phyloP scores from a whole-genome alignment of 2,888 invertebrate genomes.

The Drosophila suboccidentalis region DNA sequence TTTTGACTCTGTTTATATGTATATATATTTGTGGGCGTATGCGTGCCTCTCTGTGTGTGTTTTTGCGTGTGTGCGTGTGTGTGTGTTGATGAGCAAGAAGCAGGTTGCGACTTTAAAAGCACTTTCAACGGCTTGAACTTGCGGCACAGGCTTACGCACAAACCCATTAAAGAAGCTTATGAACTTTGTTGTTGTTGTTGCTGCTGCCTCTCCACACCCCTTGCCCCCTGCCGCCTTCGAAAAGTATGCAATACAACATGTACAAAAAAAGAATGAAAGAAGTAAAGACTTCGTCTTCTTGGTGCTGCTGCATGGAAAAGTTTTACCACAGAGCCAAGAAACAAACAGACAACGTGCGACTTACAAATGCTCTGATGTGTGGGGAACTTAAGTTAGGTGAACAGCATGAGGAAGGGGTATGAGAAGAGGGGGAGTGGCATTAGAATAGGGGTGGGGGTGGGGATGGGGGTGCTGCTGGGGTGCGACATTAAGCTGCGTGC shows the following conservation, averaged over 20 bases:
- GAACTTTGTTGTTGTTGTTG: constrained; percentile 55
- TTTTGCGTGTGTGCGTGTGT: not conserved
- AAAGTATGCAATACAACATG: constrained; percentile 77
- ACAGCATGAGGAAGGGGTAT: constrained; percentile 3
- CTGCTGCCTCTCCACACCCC: no score
- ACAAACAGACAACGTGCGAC: constrained; percentile 78
- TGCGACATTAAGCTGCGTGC: constrained; percentile 82
- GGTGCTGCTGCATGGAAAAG: constrained; percentile 68
- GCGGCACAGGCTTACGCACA: constrained; percentile 73
- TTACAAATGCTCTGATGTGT: constrained; percentile 63
- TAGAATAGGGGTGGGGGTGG: not conserved
- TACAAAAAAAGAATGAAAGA: constrained; percentile 28
- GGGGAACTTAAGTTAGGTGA: constrained; percentile 24
- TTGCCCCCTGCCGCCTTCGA: constrained; percentile 49
- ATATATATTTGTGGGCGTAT: constrained; percentile 15
- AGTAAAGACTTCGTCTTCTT: constrained; percentile 23
- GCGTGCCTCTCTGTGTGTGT: constrained; percentile 6
- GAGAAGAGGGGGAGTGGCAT: not conserved
- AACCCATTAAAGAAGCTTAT: constrained; percentile 81
- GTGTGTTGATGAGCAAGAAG: constrained; percentile 34
- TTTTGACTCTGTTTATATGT: constrained; percentile 39
- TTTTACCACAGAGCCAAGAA: constrained; percentile 69
- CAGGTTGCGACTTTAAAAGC: constrained; percentile 76
- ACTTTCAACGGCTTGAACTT: constrained; percentile 81
- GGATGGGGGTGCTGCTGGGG: constrained; percentile 28